phyloP scores from a whole-genome alignment of 2,888 invertebrate genomes.

The Chymomyza amoena region DNA sequence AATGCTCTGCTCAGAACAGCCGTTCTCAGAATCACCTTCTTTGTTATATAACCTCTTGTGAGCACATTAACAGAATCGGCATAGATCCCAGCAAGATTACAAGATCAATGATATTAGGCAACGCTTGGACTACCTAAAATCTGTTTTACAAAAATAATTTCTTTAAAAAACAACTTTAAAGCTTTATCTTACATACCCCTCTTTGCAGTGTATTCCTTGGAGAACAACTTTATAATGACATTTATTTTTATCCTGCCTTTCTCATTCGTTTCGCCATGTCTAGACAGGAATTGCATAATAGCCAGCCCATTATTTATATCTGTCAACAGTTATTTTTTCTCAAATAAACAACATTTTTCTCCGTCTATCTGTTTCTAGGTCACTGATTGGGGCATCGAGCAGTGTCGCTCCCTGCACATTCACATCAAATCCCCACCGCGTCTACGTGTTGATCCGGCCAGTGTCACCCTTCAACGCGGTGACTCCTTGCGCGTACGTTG shows the following conservation, averaged over 20 bases:
- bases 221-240: not conserved
- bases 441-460: constrained; percentile 84
- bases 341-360: not conserved
- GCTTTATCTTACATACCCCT: not conserved
- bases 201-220: not conserved
- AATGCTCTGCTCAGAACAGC: no score
- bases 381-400: constrained; percentile 83
- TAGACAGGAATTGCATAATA: not conserved
- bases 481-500: constrained; percentile 80
- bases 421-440: constrained; percentile 83
- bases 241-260: not conserved
- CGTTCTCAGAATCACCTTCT: no score
- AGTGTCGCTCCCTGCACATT: constrained; percentile 83
- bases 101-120: no score
- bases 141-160: no score
- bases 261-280: not conserved
- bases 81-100: no score
- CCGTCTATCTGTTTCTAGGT: constrained; percentile 78
- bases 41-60: no score
- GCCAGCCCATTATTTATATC: not conserved
- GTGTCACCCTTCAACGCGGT: constrained; percentile 82
- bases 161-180: no score
- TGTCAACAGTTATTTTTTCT: not conserved
- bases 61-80: no score
- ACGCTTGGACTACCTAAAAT: no score